phyloP scores from a whole-genome alignment of 2,888 invertebrate species.

The Apotomis turbidana region DNA sequence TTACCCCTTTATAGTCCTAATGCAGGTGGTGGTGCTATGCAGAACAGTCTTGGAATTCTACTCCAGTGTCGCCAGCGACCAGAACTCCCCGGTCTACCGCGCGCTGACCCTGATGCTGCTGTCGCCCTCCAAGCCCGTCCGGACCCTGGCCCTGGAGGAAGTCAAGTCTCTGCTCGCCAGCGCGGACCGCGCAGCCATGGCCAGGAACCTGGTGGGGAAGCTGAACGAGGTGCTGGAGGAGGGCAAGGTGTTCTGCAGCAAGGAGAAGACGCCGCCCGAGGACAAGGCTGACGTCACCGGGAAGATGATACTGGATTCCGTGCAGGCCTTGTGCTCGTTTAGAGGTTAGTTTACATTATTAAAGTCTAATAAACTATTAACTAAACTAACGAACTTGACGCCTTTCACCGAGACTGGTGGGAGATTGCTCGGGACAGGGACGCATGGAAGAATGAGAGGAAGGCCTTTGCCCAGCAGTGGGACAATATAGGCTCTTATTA shows the following conservation, averaged over 20 bases:
- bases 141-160: conserved; percentile 85
- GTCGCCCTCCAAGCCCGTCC: conserved; percentile 84
- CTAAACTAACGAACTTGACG: too few relatives aligned
- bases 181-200: conserved; percentile 84
- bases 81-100: conserved; percentile 86
- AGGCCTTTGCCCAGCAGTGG: too few relatives aligned
- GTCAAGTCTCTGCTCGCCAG: conserved; percentile 85
- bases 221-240: conserved; percentile 86
- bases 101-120: conserved; percentile 88
- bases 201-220: conserved; percentile 86
- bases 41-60: conserved; percentile 89
- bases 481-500: too few relatives aligned
- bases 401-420: too few relatives aligned
- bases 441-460: too few relatives aligned
- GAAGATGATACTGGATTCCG: conserved; percentile 82
- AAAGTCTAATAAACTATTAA: too few relatives aligned
- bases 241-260: conserved; percentile 76
- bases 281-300: conserved; percentile 79
- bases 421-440: too few relatives aligned
- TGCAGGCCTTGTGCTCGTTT: conserved; percentile 80
- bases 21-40: conserved; percentile 89
- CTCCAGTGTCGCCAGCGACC: conserved; percentile 86
- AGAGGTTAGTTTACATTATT: conserved; percentile 59
- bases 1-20: conserved; percentile 81
- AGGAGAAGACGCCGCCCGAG: conserved; percentile 69